Conservation (phyloP, 2,113 vertebrate species). For the Atractosteus spatula region DNA sequence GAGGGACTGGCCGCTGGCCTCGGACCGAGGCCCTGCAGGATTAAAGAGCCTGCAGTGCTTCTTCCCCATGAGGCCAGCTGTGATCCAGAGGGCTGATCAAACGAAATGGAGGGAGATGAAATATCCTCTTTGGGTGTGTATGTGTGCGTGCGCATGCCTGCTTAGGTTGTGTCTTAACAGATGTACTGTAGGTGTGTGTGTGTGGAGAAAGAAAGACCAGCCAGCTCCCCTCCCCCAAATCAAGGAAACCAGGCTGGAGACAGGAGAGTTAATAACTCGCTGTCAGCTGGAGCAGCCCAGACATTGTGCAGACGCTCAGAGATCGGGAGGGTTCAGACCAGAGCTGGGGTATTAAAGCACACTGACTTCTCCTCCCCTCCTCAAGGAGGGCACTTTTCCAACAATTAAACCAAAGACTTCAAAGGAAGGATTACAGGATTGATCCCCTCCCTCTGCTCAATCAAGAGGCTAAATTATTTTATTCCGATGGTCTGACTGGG, state of each 20-base stretch:
- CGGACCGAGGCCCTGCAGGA: conserved; percentile 1
- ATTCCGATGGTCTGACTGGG: conserved; percentile 2
- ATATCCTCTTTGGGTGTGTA: neutral
- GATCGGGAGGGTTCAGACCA: too few species aligned
- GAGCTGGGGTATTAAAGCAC: too few species aligned
- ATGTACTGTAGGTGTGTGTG: too few species aligned
- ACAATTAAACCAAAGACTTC: neutral
- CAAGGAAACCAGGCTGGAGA: too few species aligned
- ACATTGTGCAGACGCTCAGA: neutral
- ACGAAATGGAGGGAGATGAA: neutral
- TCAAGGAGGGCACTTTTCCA: neutral
- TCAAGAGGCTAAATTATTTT: neutral
- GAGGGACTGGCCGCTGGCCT: neutral
- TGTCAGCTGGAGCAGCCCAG: neutral
- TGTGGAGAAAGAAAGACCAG: too few species aligned
- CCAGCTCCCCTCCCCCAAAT: too few species aligned
- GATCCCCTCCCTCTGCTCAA: neutral
- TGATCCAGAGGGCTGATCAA: neutral
- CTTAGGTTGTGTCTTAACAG: too few species aligned
- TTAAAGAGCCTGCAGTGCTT: too few species aligned
- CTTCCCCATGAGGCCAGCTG: neutral
- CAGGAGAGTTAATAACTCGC: too few species aligned
- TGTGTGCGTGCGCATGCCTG: too few species aligned
- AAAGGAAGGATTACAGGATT: neutral
- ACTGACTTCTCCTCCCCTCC: neutral